phyloP scores from a whole-genome alignment of 2,797 vertebrate species.

The Typhlichthys subterraneus region DNA sequence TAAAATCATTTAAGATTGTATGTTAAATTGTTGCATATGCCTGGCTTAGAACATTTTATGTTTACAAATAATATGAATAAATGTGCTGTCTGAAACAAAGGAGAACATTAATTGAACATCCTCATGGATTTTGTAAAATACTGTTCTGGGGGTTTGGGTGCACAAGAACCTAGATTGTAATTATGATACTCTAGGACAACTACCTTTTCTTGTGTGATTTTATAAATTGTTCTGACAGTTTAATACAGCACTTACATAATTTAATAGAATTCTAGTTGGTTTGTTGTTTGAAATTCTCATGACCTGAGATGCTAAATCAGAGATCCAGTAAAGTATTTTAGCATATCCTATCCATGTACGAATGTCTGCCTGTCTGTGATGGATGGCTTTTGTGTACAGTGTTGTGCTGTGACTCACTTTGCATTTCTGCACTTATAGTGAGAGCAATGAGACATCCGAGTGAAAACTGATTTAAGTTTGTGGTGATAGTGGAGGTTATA shows the following conservation, averaged over 20 bases:
- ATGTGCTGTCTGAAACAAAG: not conserved
- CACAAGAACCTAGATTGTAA: not conserved
- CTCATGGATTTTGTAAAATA: conserved; percentile 2
- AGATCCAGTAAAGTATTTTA: conserved; percentile 2
- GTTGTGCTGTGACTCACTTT: conserved; percentile 17
- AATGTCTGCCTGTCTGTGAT: conserved; percentile 8
- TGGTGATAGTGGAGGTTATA: too few relatives aligned
- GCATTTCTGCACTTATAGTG: conserved; percentile 1
- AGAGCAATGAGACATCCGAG: too few relatives aligned
- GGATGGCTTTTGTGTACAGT: conserved; percentile 7
- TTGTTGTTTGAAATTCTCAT: conserved; percentile 7
- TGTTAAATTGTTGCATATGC: not conserved
- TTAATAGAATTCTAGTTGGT: conserved; percentile 29
- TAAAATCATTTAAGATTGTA: not conserved
- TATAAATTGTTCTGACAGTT: conserved; percentile 27
- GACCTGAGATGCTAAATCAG: conserved; percentile 17
- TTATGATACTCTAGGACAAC: not conserved
- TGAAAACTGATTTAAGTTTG: too few relatives aligned
- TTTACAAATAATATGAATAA: not conserved
- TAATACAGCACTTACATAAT: conserved; percentile 13
- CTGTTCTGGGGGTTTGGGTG: conserved; percentile 6
- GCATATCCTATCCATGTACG: not conserved
- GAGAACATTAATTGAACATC: conserved; percentile 6
- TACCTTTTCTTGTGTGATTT: not conserved
- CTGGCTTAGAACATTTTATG: not conserved